phyloP scores from a whole-genome alignment of 2,797 vertebrate species.

The Glyptemys insculpta region DNA sequence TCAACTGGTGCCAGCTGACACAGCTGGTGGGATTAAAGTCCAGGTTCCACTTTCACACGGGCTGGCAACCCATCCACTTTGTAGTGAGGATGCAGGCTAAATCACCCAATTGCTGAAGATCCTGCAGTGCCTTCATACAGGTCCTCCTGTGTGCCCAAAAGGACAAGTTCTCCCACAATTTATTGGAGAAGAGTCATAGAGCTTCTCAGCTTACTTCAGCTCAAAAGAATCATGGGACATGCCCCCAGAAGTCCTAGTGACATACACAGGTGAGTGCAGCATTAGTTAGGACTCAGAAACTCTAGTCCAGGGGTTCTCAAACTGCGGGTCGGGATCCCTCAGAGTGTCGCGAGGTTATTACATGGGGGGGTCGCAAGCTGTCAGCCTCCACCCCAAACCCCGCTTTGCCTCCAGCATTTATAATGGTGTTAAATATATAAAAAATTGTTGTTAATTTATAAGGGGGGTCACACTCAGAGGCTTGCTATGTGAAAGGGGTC shows the following conservation, averaged over 20 bases:
- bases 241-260: neutral
- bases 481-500: no score
- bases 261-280: accelerated
- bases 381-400: no score
- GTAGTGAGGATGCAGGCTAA: neutral
- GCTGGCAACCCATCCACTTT: neutral
- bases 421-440: no score
- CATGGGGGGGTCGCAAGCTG: no score
- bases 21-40: accelerated
- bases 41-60: accelerated
- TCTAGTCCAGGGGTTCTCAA: neutral
- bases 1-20: neutral
- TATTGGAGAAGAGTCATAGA: neutral
- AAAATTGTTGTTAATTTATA: no score
- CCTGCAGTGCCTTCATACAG: neutral
- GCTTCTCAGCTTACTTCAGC: neutral
- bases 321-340: no score
- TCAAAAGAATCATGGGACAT: neutral
- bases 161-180: neutral
- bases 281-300: neutral
- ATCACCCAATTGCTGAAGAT: neutral
- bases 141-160: neutral
- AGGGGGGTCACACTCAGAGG: no score
- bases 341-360: no score
- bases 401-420: no score